Evolutionary conservation across 2,888 invertebrate genomes (phyloP), one percentile per base, ranked within the genome.

Genomic region (Tachina fera): DNA sequence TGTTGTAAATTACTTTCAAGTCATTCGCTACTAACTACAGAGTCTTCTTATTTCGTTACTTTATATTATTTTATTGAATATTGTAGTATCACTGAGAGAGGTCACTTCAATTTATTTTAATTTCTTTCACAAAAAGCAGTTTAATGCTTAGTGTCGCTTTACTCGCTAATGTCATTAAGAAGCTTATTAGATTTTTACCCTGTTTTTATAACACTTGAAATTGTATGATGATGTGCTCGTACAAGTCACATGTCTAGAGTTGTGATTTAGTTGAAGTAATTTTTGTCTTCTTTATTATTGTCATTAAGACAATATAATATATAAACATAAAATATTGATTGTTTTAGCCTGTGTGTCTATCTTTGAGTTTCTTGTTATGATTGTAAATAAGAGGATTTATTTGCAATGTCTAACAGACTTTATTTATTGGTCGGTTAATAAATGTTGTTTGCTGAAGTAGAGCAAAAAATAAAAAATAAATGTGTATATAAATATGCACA

Each of bases 291-390:
- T 13, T 56, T n/a, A 31, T 45, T 16, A 67, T 65, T 31, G 39
- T 3, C 31, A 41, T 4, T 43, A n/a, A 9, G n/a, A 43, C 16
- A 63, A 61, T 71, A 31, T 31, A 31, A 31, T 31, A 19, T 45
- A n/a, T 49, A 70, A 70, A 70, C 51, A 71, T 45, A 63, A 71
- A 31, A 71, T 78, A 70, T 78, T 78, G 60, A 70, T 39, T 70
- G 43, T 53, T 78, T 75, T 61, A 43, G 8, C 43, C 22, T 41
- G 43, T 43, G 68, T n/a, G 9, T 47, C 39, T 31, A 43, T 39
- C 39, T 31, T 51, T 39, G 11, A 61, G 51, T 60, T 70, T 43
- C 8, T 53, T 70, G 31, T 53, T 61, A 61, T 70, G 78, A 19
- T 43, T 53, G 60, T 31, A 78, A 78, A 70, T 61, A 31, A 61